Base-by-base conservation (phyloP, 2,113 vertebrate species). In the Xenopus borealis region DNA sequence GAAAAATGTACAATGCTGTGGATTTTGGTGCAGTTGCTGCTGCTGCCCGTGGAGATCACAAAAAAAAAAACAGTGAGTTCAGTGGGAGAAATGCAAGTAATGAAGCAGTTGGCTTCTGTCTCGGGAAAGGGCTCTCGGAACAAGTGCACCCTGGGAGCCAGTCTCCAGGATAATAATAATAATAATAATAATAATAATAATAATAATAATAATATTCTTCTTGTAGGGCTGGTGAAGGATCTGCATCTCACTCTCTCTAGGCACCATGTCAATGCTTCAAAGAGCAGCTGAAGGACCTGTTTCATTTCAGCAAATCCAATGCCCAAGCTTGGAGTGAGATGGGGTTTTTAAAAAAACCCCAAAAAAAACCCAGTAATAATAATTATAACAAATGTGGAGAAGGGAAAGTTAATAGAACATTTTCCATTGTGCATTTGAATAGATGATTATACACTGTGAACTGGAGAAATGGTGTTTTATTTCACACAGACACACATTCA, bases 31-130 rank as follows among this genome's bases (percentile, higher is more conserved):
- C 10, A 17, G 40, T 46, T 30, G 33, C n/a, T 14, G 2, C 65
- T 75, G 67, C 18, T 6, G 44, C 46, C 58, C 58, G 33, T 50
- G 27, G 66, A 57, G 64, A 69, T 62, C 66, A 46, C 73, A 75
- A 75, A 62, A 20, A 69, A 62, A 62, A 69, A 23, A 63, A 47
- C 44, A 30, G 14, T 46, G 62, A 47, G 57, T 52, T 53, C 57
- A 61, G 65, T 3, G 46, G 20, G 55, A 59, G 66, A 57, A 62
- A 69, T 69, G 66, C 4, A 76, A 50, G 73, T 4, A 40, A 62
- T 53, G 44, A 66, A 58, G 40, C 66, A 45, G 58, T 20, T 18
- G 9, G 66, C n/a, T 69, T 18, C n/a, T 50, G 57, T 50, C 65
- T 62, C 9, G 12, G n/a, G 13, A 59, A 11, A 73, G 62, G 55